These are phyloP conservation scores for Globia sparganii DNA, from an alignment of 2,888 invertebrate species.

Conservation along the genomic window DNA sequence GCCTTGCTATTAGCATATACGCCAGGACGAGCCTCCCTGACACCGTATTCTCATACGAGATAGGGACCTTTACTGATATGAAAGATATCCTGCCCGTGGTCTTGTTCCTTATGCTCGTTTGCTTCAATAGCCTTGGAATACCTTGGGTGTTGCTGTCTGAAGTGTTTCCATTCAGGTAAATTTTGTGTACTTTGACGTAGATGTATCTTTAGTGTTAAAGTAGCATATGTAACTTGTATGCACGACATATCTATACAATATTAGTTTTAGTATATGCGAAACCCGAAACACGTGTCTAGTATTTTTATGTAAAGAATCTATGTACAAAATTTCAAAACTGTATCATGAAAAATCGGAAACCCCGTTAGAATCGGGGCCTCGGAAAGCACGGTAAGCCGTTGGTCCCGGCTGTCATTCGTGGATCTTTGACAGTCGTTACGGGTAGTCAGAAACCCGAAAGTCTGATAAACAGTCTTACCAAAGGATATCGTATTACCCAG, in stretches of 20 bases:
- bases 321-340: no score
- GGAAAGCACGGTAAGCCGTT: no score
- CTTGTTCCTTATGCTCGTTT: slow-evolving; percentile 82
- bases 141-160: slow-evolving; percentile 91
- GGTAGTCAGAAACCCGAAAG: no score
- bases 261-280: no score
- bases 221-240: neutral
- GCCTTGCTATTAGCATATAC: slow-evolving; percentile 81
- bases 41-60: slow-evolving; percentile 83
- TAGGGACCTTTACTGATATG: slow-evolving; percentile 80
- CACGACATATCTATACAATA: neutral
- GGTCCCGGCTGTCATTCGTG: no score
- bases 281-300: no score
- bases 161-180: slow-evolving; percentile 90
- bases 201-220: neutral
- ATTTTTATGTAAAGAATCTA: no score
- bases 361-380: no score
- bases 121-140: slow-evolving; percentile 83
- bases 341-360: no score
- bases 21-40: slow-evolving; percentile 72
- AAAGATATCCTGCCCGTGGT: slow-evolving; percentile 83
- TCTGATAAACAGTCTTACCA: no score
- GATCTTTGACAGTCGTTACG: no score
- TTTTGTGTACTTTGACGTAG: neutral
- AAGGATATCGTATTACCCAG: no score